Conservation (phyloP, 1,140 invertebrate genomes). For the Acromyrmex echinatior region DNA sequence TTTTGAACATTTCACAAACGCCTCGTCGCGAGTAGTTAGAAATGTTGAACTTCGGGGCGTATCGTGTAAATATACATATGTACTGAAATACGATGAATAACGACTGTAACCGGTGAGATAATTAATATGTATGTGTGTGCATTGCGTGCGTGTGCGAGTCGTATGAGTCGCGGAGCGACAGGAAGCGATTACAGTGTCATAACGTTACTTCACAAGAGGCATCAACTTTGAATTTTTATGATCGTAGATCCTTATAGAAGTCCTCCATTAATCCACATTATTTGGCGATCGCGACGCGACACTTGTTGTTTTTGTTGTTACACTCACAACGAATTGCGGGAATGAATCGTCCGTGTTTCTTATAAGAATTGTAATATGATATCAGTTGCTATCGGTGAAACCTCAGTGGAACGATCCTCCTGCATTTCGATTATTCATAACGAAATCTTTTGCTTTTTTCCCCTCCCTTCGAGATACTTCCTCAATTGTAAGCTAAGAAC, state of each 20-base stretch:
- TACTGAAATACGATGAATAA: conserved; percentile 65
- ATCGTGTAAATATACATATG: conserved; percentile 65
- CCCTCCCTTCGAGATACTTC: conserved; percentile 1
- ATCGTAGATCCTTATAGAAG: conserved; percentile 75
- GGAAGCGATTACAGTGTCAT: conserved; percentile 77
- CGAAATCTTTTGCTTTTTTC: conserved; percentile 51
- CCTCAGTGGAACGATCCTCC: conserved; percentile 74
- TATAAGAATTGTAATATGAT: conserved; percentile 74
- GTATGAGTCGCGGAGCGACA: conserved; percentile 48
- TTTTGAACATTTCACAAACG: conserved; percentile 26
- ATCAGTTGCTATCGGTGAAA: conserved; percentile 71
- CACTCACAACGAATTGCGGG: conserved; percentile 73
- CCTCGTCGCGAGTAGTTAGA: not conserved
- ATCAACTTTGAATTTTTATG: conserved; percentile 74
- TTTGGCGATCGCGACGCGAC: conserved; percentile 67
- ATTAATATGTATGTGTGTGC: conserved; percentile 29
- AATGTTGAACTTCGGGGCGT: conserved; percentile 27
- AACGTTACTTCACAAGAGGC: conserved; percentile 73
- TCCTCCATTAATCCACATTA: conserved; percentile 74
- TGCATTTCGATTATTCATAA: conserved; percentile 77
- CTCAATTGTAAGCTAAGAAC: conserved; percentile 3
- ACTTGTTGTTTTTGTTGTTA: conserved; percentile 75
- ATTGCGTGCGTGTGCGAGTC: not conserved
- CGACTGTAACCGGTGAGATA: conserved; percentile 56
- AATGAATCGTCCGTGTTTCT: conserved; percentile 41